phyloP scores from a whole-genome alignment of 1,140 invertebrate genomes.

The Polypedilum pembai region DNA sequence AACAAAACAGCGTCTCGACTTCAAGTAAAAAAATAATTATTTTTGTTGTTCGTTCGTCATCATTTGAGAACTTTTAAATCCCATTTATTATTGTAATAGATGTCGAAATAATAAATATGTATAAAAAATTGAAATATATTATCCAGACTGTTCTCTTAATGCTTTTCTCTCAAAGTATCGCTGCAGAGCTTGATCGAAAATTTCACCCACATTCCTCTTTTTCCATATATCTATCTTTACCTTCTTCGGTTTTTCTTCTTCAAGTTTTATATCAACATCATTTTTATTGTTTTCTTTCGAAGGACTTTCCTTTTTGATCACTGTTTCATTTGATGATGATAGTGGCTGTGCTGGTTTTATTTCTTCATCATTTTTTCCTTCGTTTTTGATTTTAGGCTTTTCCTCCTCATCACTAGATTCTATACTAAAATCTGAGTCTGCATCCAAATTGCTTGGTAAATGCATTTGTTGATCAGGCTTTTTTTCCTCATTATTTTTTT shows the following conservation, averaged over 20 bases:
- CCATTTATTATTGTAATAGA: too few species aligned
- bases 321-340: slow-evolving; percentile 31
- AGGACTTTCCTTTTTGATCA: slow-evolving; percentile 38
- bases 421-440: slow-evolving; percentile 60
- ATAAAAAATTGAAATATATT: background rate
- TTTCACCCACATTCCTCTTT: slow-evolving; percentile 72
- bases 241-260: slow-evolving; percentile 34
- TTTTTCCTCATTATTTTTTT: slow-evolving; percentile 44
- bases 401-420: slow-evolving; percentile 48
- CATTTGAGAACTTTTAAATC: too few species aligned
- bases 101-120: too few species aligned
- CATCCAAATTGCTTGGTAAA: slow-evolving; percentile 54
- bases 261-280: slow-evolving; percentile 29
- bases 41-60: too few species aligned
- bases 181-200: slow-evolving; percentile 70
- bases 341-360: slow-evolving; percentile 31
- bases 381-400: slow-evolving; percentile 39
- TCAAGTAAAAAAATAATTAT: background rate
- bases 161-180: slow-evolving; percentile 73
- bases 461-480: slow-evolving; percentile 45
- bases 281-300: slow-evolving; percentile 35
- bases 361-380: slow-evolving; percentile 33
- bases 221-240: slow-evolving; percentile 66
- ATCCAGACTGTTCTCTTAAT: slow-evolving; percentile 37
- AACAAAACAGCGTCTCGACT: slow-evolving; percentile 30